These are phyloP conservation scores for Philhelius pedissequus DNA, from an alignment of 2,888 invertebrate genomes.

Conservation along the genomic window DNA sequence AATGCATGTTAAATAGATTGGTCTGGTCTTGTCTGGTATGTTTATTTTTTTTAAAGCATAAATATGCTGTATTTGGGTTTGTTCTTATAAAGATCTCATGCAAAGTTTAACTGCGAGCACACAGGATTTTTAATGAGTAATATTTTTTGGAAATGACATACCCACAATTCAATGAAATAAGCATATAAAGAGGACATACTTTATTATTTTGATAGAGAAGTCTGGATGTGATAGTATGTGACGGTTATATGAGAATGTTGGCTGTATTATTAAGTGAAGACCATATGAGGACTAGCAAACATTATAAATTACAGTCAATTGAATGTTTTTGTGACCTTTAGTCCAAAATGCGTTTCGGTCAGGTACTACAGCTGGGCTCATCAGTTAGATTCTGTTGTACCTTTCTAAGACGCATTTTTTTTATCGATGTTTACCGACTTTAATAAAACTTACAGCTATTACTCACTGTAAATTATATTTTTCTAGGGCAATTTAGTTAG, in stretches of 20 bases:
- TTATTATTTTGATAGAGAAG: constrained; percentile 28
- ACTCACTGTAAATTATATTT: too few relatives aligned
- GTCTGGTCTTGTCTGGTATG: neutral
- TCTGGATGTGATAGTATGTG: constrained; percentile 7
- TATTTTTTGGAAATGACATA: constrained; percentile 17
- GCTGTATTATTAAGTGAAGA: neutral
- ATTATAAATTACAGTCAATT: too few relatives aligned
- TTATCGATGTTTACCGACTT: too few relatives aligned
- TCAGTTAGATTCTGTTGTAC: too few relatives aligned
- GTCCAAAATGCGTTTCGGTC: too few relatives aligned
- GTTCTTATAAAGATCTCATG: neutral
- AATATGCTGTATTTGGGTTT: neutral
- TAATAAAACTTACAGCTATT: too few relatives aligned
- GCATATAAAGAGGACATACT: constrained; percentile 23
- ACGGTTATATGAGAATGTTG: neutral
- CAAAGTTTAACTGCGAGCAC: neutral
- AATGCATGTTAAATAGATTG: constrained; percentile 39
- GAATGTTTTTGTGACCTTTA: too few relatives aligned
- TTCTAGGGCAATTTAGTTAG: too few relatives aligned
- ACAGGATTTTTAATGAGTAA: constrained; percentile 52
- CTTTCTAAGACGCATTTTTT: too few relatives aligned
- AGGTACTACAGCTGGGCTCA: too few relatives aligned
- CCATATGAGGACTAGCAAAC: constrained; percentile 5
- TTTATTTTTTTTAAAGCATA: neutral
- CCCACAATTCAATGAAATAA: neutral